A percentile compares a stretch with the other conserved stretches of the same genome.
phyloP scores from a whole-genome alignment of 1,140 invertebrate species.

The Hesperophylax magnus region DNA sequence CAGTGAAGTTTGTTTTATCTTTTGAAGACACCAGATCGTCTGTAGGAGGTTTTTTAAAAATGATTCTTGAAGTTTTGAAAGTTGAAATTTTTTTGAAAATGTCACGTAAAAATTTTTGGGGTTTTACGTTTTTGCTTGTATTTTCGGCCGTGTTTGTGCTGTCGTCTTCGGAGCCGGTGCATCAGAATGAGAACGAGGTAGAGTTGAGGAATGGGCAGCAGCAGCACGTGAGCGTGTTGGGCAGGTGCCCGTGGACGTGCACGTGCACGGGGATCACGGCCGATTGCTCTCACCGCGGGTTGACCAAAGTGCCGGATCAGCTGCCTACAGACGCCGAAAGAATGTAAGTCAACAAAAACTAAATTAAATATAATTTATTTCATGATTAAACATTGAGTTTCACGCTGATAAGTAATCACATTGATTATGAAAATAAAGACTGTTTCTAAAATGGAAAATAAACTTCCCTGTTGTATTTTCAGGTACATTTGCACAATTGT shows the following conservation, averaged over 20 bases:
- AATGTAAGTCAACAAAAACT: constrained; percentile 78
- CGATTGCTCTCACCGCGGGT: constrained; percentile 82
- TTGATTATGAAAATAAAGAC: too few species aligned
- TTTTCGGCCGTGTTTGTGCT: neutral
- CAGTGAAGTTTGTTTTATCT: neutral
- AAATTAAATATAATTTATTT: neutral
- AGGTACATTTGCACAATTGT: too few species aligned
- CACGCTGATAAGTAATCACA: too few species aligned
- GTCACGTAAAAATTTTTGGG: neutral
- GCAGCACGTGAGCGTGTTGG: constrained; percentile 47
- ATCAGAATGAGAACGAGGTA: constrained; percentile 15
- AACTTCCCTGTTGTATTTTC: too few species aligned
- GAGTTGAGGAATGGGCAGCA: neutral
- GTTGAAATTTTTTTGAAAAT: neutral
- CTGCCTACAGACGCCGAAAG: constrained; percentile 81
- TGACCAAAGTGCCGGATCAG: constrained; percentile 81
- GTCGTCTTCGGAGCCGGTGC: constrained; percentile 3
- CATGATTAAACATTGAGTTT: too few species aligned
- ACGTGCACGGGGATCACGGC: constrained; percentile 80
- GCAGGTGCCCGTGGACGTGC: constrained; percentile 81
- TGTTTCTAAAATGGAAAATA: too few species aligned
- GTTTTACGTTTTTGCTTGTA: neutral
- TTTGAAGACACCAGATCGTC: neutral
- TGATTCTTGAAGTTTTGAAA: neutral
- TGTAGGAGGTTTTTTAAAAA: neutral